A percentile compares a stretch with the other conserved stretches of the same genome.
Evolutionary conservation across 2,888 invertebrate genomes (phyloP).

Genomic region (Rosalia funebris): DNA sequence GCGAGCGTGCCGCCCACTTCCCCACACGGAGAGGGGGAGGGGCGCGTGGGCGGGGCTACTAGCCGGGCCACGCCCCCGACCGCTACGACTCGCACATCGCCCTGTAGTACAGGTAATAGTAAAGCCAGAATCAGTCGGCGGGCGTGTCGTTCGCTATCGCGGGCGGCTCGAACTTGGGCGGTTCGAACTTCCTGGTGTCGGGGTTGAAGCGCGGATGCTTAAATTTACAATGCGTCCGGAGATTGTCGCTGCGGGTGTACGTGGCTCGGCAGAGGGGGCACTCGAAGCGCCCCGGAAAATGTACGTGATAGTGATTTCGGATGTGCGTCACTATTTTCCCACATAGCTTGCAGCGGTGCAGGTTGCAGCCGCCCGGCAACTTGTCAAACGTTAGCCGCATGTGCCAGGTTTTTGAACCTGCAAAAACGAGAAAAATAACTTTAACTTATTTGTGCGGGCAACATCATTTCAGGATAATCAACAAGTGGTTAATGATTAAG

Average conservation of each 20-base stretch:
- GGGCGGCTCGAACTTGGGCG: conserved; percentile 75
- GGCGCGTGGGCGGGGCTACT: too few relatives aligned
- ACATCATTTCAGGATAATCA: conserved; percentile 13
- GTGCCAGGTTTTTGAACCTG: conserved; percentile 95
- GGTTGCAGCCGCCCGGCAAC: conserved; percentile 90
- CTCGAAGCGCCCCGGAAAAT: conserved; percentile 92
- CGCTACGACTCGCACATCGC: conserved; percentile 60
- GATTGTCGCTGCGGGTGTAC: conserved; percentile 91
- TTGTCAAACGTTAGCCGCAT: conserved; percentile 95
- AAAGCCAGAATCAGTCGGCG: conserved; percentile 66
- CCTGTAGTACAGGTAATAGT: conserved; percentile 61
- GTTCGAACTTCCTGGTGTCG: conserved; percentile 86
- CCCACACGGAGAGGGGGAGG: too few relatives aligned
- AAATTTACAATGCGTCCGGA: conserved; percentile 92
- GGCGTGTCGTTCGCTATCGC: conserved; percentile 69
- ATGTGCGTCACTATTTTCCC: conserved; percentile 95
- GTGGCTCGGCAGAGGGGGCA: conserved; percentile 91
- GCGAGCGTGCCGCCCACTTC: too few relatives aligned
- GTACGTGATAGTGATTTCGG: conserved; percentile 94
- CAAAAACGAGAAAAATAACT: conserved; percentile 68
- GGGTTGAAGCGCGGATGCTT: conserved; percentile 89
- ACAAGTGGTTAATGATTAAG: conserved; percentile 51
- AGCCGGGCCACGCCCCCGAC: not conserved
- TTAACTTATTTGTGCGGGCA: conserved; percentile 16
- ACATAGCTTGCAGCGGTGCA: conserved; percentile 93